Conservation (phyloP, 1,140 invertebrate genomes). For the Drosophila yakuba region DNA sequence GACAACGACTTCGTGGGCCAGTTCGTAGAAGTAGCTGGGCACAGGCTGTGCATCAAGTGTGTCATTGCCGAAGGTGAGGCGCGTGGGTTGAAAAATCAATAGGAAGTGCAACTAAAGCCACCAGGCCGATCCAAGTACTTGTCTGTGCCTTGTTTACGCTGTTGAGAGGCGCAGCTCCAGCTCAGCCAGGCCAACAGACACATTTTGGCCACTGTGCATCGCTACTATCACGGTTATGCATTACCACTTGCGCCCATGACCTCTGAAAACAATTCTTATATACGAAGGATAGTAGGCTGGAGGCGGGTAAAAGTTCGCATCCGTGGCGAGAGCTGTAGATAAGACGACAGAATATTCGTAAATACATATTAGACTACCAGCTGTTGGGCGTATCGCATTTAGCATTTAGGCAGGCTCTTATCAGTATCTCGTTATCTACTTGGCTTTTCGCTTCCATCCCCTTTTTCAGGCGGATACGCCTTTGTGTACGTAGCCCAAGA, state of each 20-base stretch:
- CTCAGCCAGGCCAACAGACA: background rate
- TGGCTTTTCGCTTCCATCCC: slow-evolving; percentile 26
- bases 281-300: background rate
- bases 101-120: slow-evolving; percentile 32
- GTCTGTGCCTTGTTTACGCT: slow-evolving; percentile 55
- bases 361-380: background rate
- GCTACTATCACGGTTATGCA: background rate
- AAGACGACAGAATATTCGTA: background rate
- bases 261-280: slow-evolving; percentile 25
- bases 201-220: slow-evolving; percentile 1
- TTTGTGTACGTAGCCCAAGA: slow-evolving; percentile 97
- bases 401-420: slow-evolving; percentile 35
- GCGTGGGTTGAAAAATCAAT: slow-evolving; percentile 55
- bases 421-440: slow-evolving; percentile 56
- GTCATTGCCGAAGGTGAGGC: slow-evolving; percentile 95
- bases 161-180: slow-evolving; percentile 14
- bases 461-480: slow-evolving; percentile 94
- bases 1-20: slow-evolving; percentile 97
- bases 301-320: background rate
- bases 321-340: background rate
- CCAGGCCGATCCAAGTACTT: background rate
- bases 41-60: slow-evolving; percentile 94
- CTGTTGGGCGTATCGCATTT: background rate
- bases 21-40: slow-evolving; percentile 93
- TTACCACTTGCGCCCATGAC: slow-evolving; percentile 32